phyloP scores from a whole-genome alignment of 2,888 invertebrate genomes.

The Parnassius mnemosyne region DNA sequence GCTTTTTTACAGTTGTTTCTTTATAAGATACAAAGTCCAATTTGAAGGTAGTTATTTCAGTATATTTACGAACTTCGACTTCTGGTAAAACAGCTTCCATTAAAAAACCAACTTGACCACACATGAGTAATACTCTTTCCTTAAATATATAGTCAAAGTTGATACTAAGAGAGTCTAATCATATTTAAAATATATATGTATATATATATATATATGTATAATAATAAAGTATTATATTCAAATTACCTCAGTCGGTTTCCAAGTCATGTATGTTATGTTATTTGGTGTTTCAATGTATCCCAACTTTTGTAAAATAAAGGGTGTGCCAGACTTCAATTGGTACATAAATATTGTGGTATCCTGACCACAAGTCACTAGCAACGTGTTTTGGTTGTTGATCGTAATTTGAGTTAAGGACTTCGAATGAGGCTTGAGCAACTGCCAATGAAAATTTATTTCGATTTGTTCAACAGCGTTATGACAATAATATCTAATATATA shows the following conservation, averaged over 20 bases:
- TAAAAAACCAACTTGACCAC: constrained; percentile 66
- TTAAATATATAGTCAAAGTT: constrained; percentile 35
- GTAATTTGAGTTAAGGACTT: constrained; percentile 82
- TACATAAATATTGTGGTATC: constrained; percentile 87
- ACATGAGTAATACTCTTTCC: constrained; percentile 61
- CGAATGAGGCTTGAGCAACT: constrained; percentile 85
- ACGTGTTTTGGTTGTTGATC: constrained; percentile 76
- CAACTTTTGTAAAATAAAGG: constrained; percentile 80
- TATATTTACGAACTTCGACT: constrained; percentile 45
- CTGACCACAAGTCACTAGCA: constrained; percentile 84
- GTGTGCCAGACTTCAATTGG: constrained; percentile 58
- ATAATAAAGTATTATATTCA: too few species aligned
- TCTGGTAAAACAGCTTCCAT: constrained; percentile 66
- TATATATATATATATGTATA: too few species aligned
- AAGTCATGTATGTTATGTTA: constrained; percentile 83
- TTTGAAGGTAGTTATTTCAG: constrained; percentile 65
- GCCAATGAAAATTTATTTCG: constrained; percentile 29
- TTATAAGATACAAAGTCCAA: constrained; percentile 59
- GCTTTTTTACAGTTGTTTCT: constrained; percentile 65
- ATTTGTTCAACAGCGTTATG: too few species aligned
- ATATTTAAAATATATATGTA: neutral
- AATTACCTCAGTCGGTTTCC: constrained; percentile 81
- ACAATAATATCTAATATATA: too few species aligned
- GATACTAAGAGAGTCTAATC: neutral
- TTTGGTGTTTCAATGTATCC: constrained; percentile 85